Base-by-base conservation (phyloP, 1,140 invertebrate genomes). In the Dryas iulia region DNA sequence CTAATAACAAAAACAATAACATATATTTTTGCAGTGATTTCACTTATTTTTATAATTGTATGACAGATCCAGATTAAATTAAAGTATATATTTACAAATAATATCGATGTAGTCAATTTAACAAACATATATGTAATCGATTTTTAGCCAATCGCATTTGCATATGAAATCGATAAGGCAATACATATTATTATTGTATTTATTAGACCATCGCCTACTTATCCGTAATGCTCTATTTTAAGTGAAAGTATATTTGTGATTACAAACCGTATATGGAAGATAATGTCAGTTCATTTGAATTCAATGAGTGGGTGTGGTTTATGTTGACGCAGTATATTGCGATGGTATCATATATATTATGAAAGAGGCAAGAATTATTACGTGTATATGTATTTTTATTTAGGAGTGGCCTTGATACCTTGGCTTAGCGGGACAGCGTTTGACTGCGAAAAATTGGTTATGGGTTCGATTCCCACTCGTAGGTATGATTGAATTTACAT, bases 101-200 rank as follows among this genome's bases (percentile, higher is more conserved):
- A 12, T 12, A 0, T 11, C 10, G 31, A 1, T 11, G 12, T 11
- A n/a, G n/a, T n/a, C n/a, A 33, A 12, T 11, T 8, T 33, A 11
- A 33, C 31, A 12, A 3, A 33, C 31, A n/a, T n/a, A 12, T 12
- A 33, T 33, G 12, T 33, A n/a, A 33, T 33, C 10, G 31, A 33
- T 33, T 33, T 3, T 11, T 3, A 33, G 12, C 31, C 31, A 33
- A 11, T 11, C 31, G 2, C 12, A 18, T 39, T 39, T 39, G 14
- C 11, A 39, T 30, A 68, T 63, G 57, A 67, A 52, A 58, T 35
- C 66, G 59, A 39, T 12, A 39, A 39, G n/a, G 33, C 33, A 39
- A 39, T 39, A 8, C 7, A 21, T 47, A 21, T 47, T 47, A 21
- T 47, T 47, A 21, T 47, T 47, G 39, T 47, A 21, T 47, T 47